Evolutionary conservation across 2,113 vertebrate genomes (phyloP).

Genomic region (Boleophthalmus pectinirostris): DNA sequence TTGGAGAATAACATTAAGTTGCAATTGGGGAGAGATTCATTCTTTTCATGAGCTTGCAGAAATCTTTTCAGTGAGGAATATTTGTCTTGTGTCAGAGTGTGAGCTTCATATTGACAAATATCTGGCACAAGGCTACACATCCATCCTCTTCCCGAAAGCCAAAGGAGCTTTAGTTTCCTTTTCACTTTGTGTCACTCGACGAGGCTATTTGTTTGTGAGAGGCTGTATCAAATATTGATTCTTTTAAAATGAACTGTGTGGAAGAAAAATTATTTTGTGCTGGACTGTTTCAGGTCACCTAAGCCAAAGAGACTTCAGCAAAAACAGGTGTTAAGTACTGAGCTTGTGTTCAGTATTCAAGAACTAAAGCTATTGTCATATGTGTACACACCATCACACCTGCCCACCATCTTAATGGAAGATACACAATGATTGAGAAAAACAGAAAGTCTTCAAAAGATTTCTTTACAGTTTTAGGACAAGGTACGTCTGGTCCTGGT

Average conservation of each 20-base stretch:
- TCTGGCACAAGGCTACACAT: conserved; percentile 1
- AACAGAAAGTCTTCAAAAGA: too few species aligned
- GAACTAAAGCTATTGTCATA: background rate
- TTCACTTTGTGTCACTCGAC: conserved; percentile 18
- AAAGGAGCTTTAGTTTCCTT: conserved; percentile 11
- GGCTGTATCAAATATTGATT: conserved; percentile 20
- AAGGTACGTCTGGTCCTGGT: background rate
- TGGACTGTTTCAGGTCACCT: conserved; percentile 7
- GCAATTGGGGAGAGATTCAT: conserved; percentile 2
- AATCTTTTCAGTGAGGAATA: conserved; percentile 22
- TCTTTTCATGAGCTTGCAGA: conserved; percentile 10
- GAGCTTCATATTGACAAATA: conserved; percentile 31
- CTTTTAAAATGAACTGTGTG: conserved; percentile 22
- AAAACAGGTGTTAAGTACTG: background rate
- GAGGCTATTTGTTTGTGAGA: conserved; percentile 29
- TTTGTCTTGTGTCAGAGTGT: conserved; percentile 32
- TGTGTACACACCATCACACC: background rate
- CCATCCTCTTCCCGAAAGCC: conserved; percentile 24
- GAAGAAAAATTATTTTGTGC: conserved; percentile 19
- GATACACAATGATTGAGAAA: too few species aligned
- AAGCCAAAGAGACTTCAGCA: background rate
- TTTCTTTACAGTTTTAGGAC: background rate
- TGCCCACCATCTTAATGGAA: too few species aligned
- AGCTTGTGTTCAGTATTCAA: background rate
- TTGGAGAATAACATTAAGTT: background rate